phyloP scores from a whole-genome alignment of 2,888 invertebrate species.

The Agrochola macilenta region DNA sequence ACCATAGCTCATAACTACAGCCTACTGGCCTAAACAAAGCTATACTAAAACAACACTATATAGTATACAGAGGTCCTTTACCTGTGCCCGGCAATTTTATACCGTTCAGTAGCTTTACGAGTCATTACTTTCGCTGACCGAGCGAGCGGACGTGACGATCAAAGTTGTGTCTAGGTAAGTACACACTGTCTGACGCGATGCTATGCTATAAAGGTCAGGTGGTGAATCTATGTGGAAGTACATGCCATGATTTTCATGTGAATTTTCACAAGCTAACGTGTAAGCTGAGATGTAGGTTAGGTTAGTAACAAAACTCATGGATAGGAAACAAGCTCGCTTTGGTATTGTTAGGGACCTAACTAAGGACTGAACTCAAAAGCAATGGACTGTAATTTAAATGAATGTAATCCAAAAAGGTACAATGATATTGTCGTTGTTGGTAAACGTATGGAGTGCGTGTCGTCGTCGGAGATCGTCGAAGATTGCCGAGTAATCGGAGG shows the following conservation, averaged over 20 bases:
- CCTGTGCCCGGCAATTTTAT: constrained; percentile 79
- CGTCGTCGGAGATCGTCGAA: too few relatives aligned
- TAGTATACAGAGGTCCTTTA: constrained; percentile 70
- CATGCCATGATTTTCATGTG: neutral
- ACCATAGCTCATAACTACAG: neutral
- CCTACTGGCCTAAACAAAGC: constrained; percentile 34
- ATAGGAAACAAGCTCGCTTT: too few relatives aligned
- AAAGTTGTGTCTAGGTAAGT: constrained; percentile 51
- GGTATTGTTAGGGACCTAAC: too few relatives aligned
- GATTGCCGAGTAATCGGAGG: too few relatives aligned
- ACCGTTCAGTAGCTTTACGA: constrained; percentile 86
- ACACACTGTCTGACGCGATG: constrained; percentile 41
- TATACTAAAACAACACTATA: constrained; percentile 25
- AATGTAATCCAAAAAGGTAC: too few relatives aligned
- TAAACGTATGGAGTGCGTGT: too few relatives aligned
- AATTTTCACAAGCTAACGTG: neutral
- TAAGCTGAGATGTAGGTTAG: neutral
- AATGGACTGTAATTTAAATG: too few relatives aligned
- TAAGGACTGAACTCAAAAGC: too few relatives aligned
- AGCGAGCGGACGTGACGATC: constrained; percentile 80
- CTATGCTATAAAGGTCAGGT: constrained; percentile 47
- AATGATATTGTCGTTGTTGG: too few relatives aligned
- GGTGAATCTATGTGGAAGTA: constrained; percentile 12
- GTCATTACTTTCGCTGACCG: constrained; percentile 88
- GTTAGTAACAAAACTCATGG: too few relatives aligned